Evolutionary conservation across 2,888 invertebrate species (phyloP), one percentile per base, ranked within the genome.

Genomic region (Seira musarum): DNA sequence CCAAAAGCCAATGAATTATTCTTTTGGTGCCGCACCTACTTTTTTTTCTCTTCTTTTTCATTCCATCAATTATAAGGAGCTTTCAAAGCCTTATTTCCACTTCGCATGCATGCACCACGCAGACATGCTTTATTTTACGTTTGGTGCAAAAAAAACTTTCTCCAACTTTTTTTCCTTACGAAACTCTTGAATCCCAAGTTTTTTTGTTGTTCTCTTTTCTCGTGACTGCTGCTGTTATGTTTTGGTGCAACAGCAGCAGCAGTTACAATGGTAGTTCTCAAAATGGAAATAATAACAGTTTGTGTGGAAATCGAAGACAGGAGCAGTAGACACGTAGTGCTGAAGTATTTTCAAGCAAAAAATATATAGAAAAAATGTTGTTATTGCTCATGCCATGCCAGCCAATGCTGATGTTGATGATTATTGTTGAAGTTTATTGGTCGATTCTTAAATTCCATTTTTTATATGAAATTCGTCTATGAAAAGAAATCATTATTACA

Each of bases 1-100:
- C 30, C 30, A 24, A 64, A 60, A 63, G 71, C 63, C 69, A 35
- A 68, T 75, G 78, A 78, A 79, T 72, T 73, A 79, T 65, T 72
- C 68, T 24, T 53, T 46, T 64, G 46, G 10, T 17, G 67, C 57
- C 75, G 61, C 70, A 65, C 69, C 77, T 69, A 64, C 63, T 72
- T 73, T 65, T 30, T 30, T 30, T 30, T 30, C 30, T 30, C 30
- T 68, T 64, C 57, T 66, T 63, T 67, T 67, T 35, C 61, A 67
- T 79, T 49, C 61, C 61, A 72, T 60, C 67, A 67, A 67, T 68
- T 66, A 63, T 76, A 64, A 68, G 61, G 57, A 68, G 60, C 75
- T 75, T 69, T 65, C 63, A 53, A 46, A 46, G 64, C 72, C 72
- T 66, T 53, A 40, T 74, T 35, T 66, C 30, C 21, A 17, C 67